These are phyloP conservation scores for Ptilonorhynchus violaceus DNA, from an alignment of 2,113 vertebrate species.

Conservation along the genomic window DNA sequence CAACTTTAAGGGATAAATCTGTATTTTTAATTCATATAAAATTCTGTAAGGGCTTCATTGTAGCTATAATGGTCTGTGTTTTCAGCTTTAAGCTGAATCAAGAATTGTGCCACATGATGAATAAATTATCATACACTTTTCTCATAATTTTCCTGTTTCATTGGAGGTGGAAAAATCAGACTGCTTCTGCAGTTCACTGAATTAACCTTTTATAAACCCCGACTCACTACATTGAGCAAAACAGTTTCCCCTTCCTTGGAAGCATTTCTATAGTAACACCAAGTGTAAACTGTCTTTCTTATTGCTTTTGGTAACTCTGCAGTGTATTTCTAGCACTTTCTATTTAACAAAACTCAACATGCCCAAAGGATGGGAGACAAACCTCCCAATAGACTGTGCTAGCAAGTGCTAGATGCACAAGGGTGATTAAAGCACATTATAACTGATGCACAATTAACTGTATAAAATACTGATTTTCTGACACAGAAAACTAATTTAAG, in stretches of 20 bases:
- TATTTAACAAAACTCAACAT: neutral
- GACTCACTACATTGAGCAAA: neutral
- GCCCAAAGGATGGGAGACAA: neutral
- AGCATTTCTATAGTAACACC: neutral
- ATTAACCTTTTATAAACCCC: neutral
- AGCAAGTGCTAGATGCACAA: neutral
- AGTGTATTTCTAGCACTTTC: neutral
- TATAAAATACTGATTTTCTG: constrained; percentile 18
- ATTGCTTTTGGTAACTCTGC: neutral
- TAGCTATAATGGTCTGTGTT: neutral
- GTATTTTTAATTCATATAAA: neutral
- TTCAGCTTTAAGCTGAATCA: neutral
- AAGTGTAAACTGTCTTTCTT: neutral
- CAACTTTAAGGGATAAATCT: neutral
- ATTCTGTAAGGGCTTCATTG: neutral
- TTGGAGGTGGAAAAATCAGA: neutral
- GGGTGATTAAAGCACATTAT: neutral
- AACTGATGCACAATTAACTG: neutral
- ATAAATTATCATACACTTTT: neutral
- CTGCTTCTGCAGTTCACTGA: neutral
- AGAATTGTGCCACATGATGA: neutral
- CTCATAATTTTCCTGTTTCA: neutral
- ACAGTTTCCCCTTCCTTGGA: neutral
- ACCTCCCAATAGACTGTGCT: neutral
- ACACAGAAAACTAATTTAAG: neutral